Percentiles rank a stretch among this genome's conserved stretches.
Conservation (phyloP, 2,113 vertebrate species). For the Zapornia atra region DNA sequence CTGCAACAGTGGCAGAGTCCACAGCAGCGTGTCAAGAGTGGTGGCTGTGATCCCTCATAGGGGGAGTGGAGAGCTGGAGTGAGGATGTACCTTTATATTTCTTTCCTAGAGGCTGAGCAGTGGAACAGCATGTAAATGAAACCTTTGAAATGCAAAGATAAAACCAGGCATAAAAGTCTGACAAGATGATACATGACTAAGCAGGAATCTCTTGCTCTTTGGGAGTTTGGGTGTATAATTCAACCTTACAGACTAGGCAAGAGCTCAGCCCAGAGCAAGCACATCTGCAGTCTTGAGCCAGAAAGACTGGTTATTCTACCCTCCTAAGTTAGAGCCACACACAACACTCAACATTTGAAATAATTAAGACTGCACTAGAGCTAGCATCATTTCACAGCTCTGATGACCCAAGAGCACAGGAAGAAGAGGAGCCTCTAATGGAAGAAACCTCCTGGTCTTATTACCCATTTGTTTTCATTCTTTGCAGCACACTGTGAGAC, state of each 20-base stretch:
- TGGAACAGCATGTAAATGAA: background rate
- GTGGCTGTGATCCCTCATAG: background rate
- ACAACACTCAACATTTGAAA: background rate
- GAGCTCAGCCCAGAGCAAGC: background rate
- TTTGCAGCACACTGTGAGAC: background rate
- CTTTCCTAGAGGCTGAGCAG: background rate
- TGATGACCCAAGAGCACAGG: background rate
- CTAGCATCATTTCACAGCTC: background rate
- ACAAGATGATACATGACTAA: background rate
- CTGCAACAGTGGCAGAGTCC: background rate
- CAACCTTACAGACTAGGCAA: background rate
- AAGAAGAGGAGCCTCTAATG: background rate
- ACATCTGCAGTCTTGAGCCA: background rate
- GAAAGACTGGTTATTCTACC: background rate
- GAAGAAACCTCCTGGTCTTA: background rate
- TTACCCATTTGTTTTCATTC: background rate
- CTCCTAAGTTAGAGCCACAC: background rate
- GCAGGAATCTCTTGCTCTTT: background rate
- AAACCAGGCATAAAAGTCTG: background rate
- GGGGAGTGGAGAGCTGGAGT: background rate
- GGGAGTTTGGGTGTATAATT: background rate
- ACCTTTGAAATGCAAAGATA: background rate
- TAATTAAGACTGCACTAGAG: background rate
- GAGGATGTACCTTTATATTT: background rate
- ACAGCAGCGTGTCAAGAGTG: background rate